phyloP scores from a whole-genome alignment of 2,113 vertebrate genomes.

The Lepidothrix coronata region DNA sequence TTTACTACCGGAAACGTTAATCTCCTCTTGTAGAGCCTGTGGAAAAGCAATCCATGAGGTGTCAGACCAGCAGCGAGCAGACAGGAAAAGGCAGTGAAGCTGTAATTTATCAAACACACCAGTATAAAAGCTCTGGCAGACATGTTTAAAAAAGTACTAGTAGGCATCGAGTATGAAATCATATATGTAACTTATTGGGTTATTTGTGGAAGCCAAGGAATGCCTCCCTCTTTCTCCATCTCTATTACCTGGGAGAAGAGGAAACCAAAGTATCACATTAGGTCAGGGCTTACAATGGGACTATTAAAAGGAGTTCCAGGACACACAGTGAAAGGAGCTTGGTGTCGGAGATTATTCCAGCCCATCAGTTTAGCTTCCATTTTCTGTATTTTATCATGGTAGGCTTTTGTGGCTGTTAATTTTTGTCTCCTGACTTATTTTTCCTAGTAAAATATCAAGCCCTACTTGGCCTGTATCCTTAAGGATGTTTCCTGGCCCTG shows the following conservation, averaged over 20 bases:
- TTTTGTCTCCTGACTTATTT: neutral
- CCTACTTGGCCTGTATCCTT: neutral
- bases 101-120: constrained; percentile 50
- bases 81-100: constrained; percentile 4
- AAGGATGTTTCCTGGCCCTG: neutral
- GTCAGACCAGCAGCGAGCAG: constrained; percentile 15
- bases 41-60: neutral
- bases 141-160: neutral
- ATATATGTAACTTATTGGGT: neutral
- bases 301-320: neutral
- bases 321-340: rapidly evolving
- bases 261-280: neutral
- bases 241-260: neutral
- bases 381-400: neutral
- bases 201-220: neutral
- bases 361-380: neutral
- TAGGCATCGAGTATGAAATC: constrained; percentile 5
- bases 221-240: neutral
- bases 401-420: neutral
- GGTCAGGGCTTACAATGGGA: neutral
- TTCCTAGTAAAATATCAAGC: neutral
- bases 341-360: neutral
- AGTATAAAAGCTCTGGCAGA: constrained; percentile 18
- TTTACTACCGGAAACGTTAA: constrained; percentile 87
- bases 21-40: constrained; percentile 91